These are phyloP conservation scores for Periophthalmus modestus DNA, from an alignment of 2,113 vertebrate genomes.

Conservation along the genomic window DNA sequence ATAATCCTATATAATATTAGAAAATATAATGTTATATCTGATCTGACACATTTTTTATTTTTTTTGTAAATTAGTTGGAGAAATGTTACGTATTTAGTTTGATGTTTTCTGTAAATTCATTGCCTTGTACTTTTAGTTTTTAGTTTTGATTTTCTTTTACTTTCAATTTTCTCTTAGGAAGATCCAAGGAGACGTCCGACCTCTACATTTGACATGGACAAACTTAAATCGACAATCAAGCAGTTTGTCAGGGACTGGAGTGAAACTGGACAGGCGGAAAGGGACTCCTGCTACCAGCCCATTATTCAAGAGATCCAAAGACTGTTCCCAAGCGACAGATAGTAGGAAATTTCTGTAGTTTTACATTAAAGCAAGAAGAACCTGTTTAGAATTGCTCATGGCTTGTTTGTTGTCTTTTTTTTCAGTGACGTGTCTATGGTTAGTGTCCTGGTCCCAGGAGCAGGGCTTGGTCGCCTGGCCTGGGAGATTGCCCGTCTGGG, in stretches of 20 bases:
- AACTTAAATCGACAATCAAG: slow-evolving; percentile 97
- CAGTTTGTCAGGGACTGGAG: slow-evolving; percentile 99
- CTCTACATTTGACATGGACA: slow-evolving; percentile 99
- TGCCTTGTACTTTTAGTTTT: not conserved
- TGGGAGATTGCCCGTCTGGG: slow-evolving; percentile 97
- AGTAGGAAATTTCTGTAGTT: slow-evolving; percentile 72
- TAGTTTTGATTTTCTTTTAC: not conserved
- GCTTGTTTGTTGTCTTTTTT: slow-evolving; percentile 50
- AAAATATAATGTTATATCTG: too few relatives aligned
- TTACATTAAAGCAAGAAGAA: not conserved
- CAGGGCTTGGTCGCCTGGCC: slow-evolving; percentile 94
- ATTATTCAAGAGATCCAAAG: slow-evolving; percentile 93
- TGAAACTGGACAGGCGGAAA: slow-evolving; percentile 87
- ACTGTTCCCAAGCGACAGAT: slow-evolving; percentile 89
- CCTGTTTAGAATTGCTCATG: not conserved
- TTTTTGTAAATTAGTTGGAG: too few relatives aligned
- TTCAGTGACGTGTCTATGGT: slow-evolving; percentile 94
- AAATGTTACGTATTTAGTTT: too few relatives aligned
- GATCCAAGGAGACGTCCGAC: slow-evolving; percentile 82
- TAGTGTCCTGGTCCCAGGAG: slow-evolving; percentile 94
- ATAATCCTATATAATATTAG: too few relatives aligned
- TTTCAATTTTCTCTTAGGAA: slow-evolving; percentile 44
- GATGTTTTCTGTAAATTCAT: too few relatives aligned
- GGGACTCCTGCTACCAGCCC: slow-evolving; percentile 93
- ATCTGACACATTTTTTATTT: too few relatives aligned